Base-by-base conservation (phyloP, 30 jellyfish, hydroid and myxozoan genomes). In the Sanderia malayensis region DNA sequence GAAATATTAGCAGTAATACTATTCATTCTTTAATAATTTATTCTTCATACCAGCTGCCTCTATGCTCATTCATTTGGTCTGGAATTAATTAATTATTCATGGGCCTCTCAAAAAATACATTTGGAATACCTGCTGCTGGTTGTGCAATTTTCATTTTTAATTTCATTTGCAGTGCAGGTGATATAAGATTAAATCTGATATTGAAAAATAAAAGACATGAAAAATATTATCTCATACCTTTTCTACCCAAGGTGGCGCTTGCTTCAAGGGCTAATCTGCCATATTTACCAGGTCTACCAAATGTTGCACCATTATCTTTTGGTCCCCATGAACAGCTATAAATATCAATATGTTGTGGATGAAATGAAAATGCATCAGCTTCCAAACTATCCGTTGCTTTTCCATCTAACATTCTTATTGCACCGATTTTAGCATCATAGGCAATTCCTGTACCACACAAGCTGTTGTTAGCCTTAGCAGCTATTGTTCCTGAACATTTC, bases 251-350 rank as follows among this genome's bases (percentile, higher is more conserved):
- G 37, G 82, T 49, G 32, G 98, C 96, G 0, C 98, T 95, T 19
- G 94, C 94, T 31, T 74, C 94, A 17, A 92, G 53, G 6, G 98
- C 98, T 81, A 84, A 71, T 47, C 95, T 71, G 1, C 98, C 98
- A 18, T 84, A 81, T 59, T 53, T 73, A 0, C 99, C 99, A 30
- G 97, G 99, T 72, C 97, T 67, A 27, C 99, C 99, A 70, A 85
- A 86, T 23, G 99, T 86, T 46, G 58, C 64, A 27, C 99, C 99
- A 52, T 94, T 88, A 67, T 94, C 99, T 81, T 87, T 86, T 19
- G 99, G 99, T 19, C 99, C 99, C 99, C 99, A 94, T 4, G 96
- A 80, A 73, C 96, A 85, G 76, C 99, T 85, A 74, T 85, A 94
- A 27, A 94, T 94, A 28, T 94, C 99, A 57, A 94, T 94, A 57